These are phyloP conservation scores for Rousettus leschenaultii DNA, from an alignment of 2,113 vertebrate genomes.

Conservation along the genomic window DNA sequence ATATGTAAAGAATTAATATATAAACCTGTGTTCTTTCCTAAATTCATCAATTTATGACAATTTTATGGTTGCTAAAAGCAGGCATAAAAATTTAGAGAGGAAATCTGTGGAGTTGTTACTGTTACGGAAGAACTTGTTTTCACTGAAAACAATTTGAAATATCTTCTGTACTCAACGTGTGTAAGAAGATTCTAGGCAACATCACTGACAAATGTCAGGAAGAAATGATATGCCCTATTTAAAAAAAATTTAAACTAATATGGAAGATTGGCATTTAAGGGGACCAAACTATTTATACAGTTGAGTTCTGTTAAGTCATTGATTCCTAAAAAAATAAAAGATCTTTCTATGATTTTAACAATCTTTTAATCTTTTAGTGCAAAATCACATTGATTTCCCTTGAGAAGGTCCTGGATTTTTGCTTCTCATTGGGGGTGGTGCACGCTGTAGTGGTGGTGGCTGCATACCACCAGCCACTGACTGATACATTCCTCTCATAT, in stretches of 20 bases:
- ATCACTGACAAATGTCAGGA: conserved; percentile 81
- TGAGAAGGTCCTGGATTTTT: conserved; percentile 96
- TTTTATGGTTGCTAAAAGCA: conserved; percentile 79
- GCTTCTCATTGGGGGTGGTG: conserved; percentile 88
- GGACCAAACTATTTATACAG: conserved; percentile 85
- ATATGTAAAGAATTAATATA: conserved; percentile 74
- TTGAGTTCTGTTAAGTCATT: conserved; percentile 89
- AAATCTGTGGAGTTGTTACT: conserved; percentile 83
- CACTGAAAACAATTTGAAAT: conserved; percentile 88
- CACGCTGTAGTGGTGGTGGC: conserved; percentile 88
- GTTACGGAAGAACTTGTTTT: conserved; percentile 86
- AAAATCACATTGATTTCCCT: conserved; percentile 92
- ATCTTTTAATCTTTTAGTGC: conserved; percentile 86
- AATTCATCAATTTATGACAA: conserved; percentile 73
- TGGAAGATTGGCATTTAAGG: conserved; percentile 82
- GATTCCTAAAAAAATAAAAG: conserved; percentile 89
- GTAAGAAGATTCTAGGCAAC: conserved; percentile 87
- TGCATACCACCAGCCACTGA: conserved; percentile 85
- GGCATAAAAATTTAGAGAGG: conserved; percentile 83
- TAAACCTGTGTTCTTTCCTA: conserved; percentile 82
- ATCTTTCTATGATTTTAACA: conserved; percentile 85
- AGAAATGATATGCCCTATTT: conserved; percentile 77
- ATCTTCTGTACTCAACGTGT: conserved; percentile 86
- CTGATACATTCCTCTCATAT: conserved; percentile 96
- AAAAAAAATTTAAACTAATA: conserved; percentile 80